Evolutionary conservation across 2,113 vertebrate species (phyloP), one percentile per base, ranked within the genome.

Genomic region (Oryzias javanicus): DNA sequence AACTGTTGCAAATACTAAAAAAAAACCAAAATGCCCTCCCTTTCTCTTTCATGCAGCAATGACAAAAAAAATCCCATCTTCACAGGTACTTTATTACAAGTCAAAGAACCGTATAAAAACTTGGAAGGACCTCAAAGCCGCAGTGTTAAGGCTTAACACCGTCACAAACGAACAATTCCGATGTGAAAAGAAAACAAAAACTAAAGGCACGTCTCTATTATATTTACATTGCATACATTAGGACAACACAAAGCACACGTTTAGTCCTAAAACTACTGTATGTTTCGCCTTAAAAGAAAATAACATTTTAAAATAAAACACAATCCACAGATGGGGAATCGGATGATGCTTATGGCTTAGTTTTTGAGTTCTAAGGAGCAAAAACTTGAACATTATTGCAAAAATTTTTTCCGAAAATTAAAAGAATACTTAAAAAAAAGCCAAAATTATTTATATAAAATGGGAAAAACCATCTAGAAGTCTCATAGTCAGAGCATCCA

Each of bases 151-250:
- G 45, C 70, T 64, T 58, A 46, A 58, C 49, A 50, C 47, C 47
- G 15, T 72, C 47, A 82, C 60, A 55, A 64, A 56, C 59, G 62
- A 71, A 78, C 52, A 61, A 60, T 64, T 65, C 42, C 65, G 62
- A 42, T 59, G 55, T 46, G 66, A 55, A 42, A 44, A 60, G 53
- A 49, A 60, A 55, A 45, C 55, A 48, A 62, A 55, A 63, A 69
- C 79, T 83, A 86, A 88, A 88, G 85, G 85, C 85, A 85, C 79
- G 73, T 82, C 55, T 82, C 85, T 85, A 86, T 76, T 53, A 41
- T 88, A 87, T 90, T 88, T 86, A 87, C 86, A 88, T 70, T 82
- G 74, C 79, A 84, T 86, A 85, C 79, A 84, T n/a, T 14, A 70
- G 19, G 48, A 84, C 78, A 63, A 68, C 48, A 70, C 63, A 77